Conservation (phyloP, 2,888 invertebrate genomes). For the Plebejus argus region DNA sequence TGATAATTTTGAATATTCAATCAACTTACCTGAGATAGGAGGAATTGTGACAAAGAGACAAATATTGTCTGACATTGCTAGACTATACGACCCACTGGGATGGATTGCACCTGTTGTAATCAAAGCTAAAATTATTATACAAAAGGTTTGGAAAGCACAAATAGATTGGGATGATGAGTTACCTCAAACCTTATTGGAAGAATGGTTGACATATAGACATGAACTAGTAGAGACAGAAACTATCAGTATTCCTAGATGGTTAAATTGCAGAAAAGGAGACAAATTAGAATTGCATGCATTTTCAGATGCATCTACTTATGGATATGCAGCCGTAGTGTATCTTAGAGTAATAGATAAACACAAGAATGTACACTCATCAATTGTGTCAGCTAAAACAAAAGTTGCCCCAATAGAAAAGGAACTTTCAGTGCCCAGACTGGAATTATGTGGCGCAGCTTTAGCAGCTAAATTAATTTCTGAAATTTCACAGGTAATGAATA, state of each 20-base stretch:
- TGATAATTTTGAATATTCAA: slow-evolving; percentile 42
- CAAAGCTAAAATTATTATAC: slow-evolving; percentile 41
- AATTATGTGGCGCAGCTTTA: slow-evolving; percentile 32
- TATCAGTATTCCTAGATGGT: slow-evolving; percentile 41
- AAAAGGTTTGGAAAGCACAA: slow-evolving; percentile 41
- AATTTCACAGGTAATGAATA: slow-evolving; percentile 27
- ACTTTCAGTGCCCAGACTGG: slow-evolving; percentile 33
- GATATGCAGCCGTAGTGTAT: slow-evolving; percentile 43
- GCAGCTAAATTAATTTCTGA: slow-evolving; percentile 27
- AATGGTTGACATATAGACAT: slow-evolving; percentile 38
- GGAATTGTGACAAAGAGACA: slow-evolving; percentile 41
- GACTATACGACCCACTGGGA: slow-evolving; percentile 46
- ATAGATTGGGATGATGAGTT: slow-evolving; percentile 42
- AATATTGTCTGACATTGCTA: slow-evolving; percentile 44
- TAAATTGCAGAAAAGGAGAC: slow-evolving; percentile 17
- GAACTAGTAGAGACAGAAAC: slow-evolving; percentile 33
- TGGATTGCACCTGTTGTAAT: slow-evolving; percentile 45
- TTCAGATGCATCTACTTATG: slow-evolving; percentile 41
- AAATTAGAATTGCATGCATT: slow-evolving; percentile 42
- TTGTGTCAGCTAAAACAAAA: slow-evolving; percentile 37
- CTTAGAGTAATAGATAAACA: slow-evolving; percentile 27
- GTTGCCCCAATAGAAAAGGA: slow-evolving; percentile 33
- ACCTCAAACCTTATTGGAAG: slow-evolving; percentile 29
- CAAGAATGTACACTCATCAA: slow-evolving; percentile 21
- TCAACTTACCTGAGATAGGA: slow-evolving; percentile 36